Evolutionary conservation across 64 coral and sea anemone species (phyloP).

Genomic region (Montipora capricornis): DNA sequence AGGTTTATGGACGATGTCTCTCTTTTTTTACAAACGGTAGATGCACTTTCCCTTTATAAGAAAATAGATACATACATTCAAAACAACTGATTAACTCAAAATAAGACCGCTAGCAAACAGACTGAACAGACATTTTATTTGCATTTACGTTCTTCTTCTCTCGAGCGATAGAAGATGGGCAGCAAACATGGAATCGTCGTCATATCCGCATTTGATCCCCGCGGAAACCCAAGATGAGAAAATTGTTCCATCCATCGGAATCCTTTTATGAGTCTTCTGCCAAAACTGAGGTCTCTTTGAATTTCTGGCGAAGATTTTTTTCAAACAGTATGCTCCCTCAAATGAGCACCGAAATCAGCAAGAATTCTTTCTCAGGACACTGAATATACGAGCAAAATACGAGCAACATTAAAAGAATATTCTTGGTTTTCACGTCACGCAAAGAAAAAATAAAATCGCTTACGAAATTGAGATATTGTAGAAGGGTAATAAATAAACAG

Average conservation of each 20-base stretch:
- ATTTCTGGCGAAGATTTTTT: neutral
- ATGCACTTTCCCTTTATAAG: neutral
- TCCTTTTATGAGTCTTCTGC: slow-evolving; percentile 2
- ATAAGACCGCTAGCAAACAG: neutral
- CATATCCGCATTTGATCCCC: neutral
- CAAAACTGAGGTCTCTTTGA: neutral
- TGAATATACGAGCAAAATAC: too few species aligned
- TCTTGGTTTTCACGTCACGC: too few species aligned
- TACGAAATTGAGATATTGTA: too few species aligned
- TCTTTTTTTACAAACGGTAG: slow-evolving; percentile 4
- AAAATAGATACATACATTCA: neutral
- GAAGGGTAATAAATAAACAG: too few species aligned
- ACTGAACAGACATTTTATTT: neutral
- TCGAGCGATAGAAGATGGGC: slow-evolving; percentile 3
- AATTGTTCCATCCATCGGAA: slow-evolving; percentile 6
- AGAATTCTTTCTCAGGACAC: too few species aligned
- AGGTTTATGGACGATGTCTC: neutral
- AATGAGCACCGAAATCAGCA: too few species aligned
- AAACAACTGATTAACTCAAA: neutral
- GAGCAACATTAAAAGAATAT: too few species aligned
- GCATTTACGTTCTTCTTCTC: neutral
- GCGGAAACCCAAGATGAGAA: neutral
- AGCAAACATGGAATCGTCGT: neutral
- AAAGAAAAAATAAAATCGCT: too few species aligned
- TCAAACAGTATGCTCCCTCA: too few species aligned